Evolutionary conservation across 2,113 vertebrate species (phyloP), one percentile per base, ranked within the genome.

Genomic region (Esox niger): DNA sequence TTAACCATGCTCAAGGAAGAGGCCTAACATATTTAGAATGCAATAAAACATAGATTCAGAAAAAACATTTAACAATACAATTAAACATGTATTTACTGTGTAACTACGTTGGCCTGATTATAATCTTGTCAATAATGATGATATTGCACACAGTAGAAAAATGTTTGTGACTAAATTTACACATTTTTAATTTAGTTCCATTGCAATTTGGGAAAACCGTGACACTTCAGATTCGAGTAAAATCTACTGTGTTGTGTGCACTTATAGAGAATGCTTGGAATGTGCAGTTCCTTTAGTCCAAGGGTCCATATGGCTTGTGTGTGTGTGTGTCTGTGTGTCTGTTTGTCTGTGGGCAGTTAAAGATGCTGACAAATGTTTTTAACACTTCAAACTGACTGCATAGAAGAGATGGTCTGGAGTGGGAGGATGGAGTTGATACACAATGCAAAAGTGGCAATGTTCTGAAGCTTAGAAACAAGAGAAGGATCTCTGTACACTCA

Each of bases 241-340:
- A 13, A 38, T 54, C 0, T 54, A n/a, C 8, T 23, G 49, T 54
- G 35, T 54, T n/a, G 4, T 21, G 21, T 23, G 15, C 49, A 21
- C 20, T 23, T 21, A n/a, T 15, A 61, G 46, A 21, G 69, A 60
- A 1, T 4, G 29, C 46, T 54, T 68, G 65, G 71, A 71, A 81
- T 67, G 73, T 76, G 76, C 62, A 73, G 82, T 72, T n/a, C 64
- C 21, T 73, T 86, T 83, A 73, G 78, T 69, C 8, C 9, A 79
- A 69, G 66, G 52, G 27, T 55, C 73, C 75, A 62, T 49, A 32
- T 66, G 64, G 49, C 54, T 61, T 27, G 25, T 33, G 30, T 68
- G n/a, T n/a, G n/a, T n/a, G n/a, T n/a, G n/a, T n/a, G n/a, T n/a
- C n/a, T n/a, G n/a, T n/a, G n/a, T n/a, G n/a, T n/a, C n/a, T n/a